Conservation (phyloP, 2,113 vertebrate species). For the Polypterus bichir region DNA sequence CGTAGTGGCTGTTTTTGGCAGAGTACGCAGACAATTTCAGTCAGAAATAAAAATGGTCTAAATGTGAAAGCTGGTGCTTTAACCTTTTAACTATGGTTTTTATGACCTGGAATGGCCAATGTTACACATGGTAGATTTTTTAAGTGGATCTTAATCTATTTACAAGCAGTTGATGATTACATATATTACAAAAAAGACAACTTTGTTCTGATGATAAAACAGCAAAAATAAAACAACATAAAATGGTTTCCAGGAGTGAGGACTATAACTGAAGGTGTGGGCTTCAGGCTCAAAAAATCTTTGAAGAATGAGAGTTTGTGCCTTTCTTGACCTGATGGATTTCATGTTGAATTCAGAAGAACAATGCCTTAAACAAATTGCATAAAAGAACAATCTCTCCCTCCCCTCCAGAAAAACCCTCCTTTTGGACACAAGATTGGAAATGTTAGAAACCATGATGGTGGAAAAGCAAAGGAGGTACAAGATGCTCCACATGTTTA, state of each 20-base stretch:
- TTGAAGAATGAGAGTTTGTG: slow-evolving; percentile 60
- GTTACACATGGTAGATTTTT: slow-evolving; percentile 9
- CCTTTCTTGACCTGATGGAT: slow-evolving; percentile 60
- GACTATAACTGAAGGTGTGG: slow-evolving; percentile 34
- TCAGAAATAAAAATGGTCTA: slow-evolving; percentile 10
- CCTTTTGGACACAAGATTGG: slow-evolving; percentile 16
- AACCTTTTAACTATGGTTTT: slow-evolving; percentile 25
- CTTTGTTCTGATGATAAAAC: slow-evolving; percentile 12
- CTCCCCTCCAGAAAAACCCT: slow-evolving; percentile 22
- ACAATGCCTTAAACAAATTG: slow-evolving; percentile 15
- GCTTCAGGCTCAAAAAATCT: slow-evolving; percentile 45
- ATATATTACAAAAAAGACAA: slow-evolving; percentile 9
- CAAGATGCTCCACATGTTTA: slow-evolving; percentile 38
- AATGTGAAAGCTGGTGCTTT: slow-evolving; percentile 41
- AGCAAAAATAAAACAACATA: slow-evolving; percentile 20
- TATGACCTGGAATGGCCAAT: slow-evolving; percentile 13
- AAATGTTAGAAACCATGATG: slow-evolving; percentile 29
- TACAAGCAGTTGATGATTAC: slow-evolving; percentile 7
- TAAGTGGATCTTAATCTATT: slow-evolving; percentile 8
- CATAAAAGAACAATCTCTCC: slow-evolving; percentile 15
- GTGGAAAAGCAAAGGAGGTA: slow-evolving; percentile 32
- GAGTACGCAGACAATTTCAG: slow-evolving; percentile 11
- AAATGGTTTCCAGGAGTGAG: slow-evolving; percentile 2
- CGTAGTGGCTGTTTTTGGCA: slow-evolving; percentile 6
- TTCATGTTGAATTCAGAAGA: slow-evolving; percentile 21